A percentile compares a stretch with the other conserved stretches of the same genome.
Evolutionary conservation across 2,113 vertebrate genomes (phyloP).

Genomic region (Labrus mixtus): DNA sequence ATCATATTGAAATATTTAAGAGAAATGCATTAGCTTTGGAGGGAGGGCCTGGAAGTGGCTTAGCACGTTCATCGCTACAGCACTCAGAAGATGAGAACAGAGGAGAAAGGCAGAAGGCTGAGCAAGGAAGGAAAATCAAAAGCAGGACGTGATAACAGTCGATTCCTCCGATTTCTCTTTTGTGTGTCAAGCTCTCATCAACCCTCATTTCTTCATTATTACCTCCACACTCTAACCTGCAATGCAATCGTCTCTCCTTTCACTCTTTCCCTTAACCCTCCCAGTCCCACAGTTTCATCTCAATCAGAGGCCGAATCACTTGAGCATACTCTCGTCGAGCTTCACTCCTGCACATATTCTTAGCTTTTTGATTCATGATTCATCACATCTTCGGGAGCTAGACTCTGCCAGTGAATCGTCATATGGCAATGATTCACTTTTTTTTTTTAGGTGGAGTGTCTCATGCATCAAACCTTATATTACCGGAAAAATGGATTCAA

Average conservation of each 20-base stretch:
- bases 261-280: slow-evolving; percentile 25
- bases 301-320: slow-evolving; percentile 45
- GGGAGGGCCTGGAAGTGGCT: slow-evolving; percentile 43
- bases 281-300: slow-evolving; percentile 24
- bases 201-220: neutral
- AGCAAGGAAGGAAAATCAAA: neutral
- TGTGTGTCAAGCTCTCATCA: slow-evolving; percentile 2
- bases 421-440: slow-evolving; percentile 41
- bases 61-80: slow-evolving; percentile 40
- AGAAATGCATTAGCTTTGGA: slow-evolving; percentile 80
- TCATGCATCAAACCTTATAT: slow-evolving; percentile 20
- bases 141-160: neutral
- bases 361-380: slow-evolving; percentile 68
- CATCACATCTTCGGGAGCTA: slow-evolving; percentile 41
- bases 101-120: slow-evolving; percentile 15
- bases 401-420: slow-evolving; percentile 4
- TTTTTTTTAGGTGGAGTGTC: slow-evolving; percentile 20
- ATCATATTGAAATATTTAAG: slow-evolving; percentile 82
- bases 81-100: slow-evolving; percentile 45
- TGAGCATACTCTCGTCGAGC: slow-evolving; percentile 6
- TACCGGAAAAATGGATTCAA: slow-evolving; percentile 13
- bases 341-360: slow-evolving; percentile 42
- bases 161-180: slow-evolving; percentile 17
- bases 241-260: slow-evolving; percentile 31
- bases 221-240: neutral